Conservation (phyloP, 2,113 vertebrate genomes). For the Plectropomus leopardus region DNA sequence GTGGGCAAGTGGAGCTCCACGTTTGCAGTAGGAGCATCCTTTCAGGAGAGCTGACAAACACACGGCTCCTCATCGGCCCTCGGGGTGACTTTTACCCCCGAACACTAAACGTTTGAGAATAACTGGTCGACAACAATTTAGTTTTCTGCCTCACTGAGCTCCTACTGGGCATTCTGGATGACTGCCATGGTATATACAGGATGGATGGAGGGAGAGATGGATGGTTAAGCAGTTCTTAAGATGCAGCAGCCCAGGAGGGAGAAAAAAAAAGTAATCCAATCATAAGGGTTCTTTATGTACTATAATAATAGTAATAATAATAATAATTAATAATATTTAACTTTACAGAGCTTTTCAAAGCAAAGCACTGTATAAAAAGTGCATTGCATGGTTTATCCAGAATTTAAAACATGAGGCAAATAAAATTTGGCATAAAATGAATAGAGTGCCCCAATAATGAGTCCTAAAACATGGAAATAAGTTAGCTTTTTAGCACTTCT, state of each 20-base stretch:
- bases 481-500: too few relatives aligned
- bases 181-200: constrained; percentile 38
- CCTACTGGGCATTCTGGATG: constrained; percentile 56
- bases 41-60: not conserved
- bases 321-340: not conserved
- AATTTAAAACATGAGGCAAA: too few relatives aligned
- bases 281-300: not conserved
- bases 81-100: constrained; percentile 45
- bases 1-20: not conserved
- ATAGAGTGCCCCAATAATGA: too few relatives aligned
- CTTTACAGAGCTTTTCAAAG: too few relatives aligned
- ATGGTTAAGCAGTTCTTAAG: constrained; percentile 46
- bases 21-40: constrained; percentile 29
- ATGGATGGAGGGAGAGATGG: constrained; percentile 36
- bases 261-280: not conserved
- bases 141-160: constrained; percentile 53
- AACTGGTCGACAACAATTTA: constrained; percentile 57
- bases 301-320: not conserved
- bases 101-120: constrained; percentile 51
- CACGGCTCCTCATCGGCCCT: constrained; percentile 30
- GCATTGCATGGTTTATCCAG: not conserved
- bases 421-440: too few relatives aligned
- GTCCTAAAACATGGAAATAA: too few relatives aligned
- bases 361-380: not conserved
- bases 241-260: constrained; percentile 8